Evolutionary conservation across 35 echinoderm and acorn worm species (phyloP), one percentile per base, ranked within the genome.

Genomic region (Apostichopus japonicus): DNA sequence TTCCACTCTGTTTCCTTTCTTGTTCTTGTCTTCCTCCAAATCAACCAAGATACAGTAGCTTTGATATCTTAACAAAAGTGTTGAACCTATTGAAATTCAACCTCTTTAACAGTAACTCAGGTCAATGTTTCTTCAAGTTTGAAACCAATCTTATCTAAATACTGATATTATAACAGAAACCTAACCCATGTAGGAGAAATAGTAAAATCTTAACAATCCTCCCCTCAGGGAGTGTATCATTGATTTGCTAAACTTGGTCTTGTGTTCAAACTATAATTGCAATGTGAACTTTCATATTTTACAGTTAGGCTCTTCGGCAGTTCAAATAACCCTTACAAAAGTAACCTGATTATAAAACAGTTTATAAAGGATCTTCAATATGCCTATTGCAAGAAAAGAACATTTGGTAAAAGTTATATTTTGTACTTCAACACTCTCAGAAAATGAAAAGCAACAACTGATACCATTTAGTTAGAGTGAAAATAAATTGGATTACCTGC

Each of bases 321-420:
- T 19, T 75, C 71, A n/a, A 19, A 75, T 75, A 75, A 75, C 71
- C 71, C 71, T 75, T 75, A 75, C 71, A 75, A 75, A 75, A 75
- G 71, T 75, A 75, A 75, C 71, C 17, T n/a, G 71, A 75, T 75
- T 75, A 75, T 19, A 19, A 75, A 75, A 75, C 71, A 75, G 17
- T 75, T 75, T 21, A n/a, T 23, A 19, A 21, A 75, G 17, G 3
- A 75, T 7, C 16, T 21, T 75, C 22, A 44, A 21, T 23, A 75
- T 75, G 15, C 71, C 7, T 61, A 61, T 13, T 75, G 14, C 71
- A 75, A 44, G 33, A 75, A 19, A 21, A 75, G 22, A 14, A 75
- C 71, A 75, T 75, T 75, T 15, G 71, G 71, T 75, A 75, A 7
- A 75, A 75, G 22, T 75, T 75, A 75, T 75, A 23, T 75, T 23